phyloP scores from a whole-genome alignment of 1,140 invertebrate genomes.

The Drosophila littoralis region DNA sequence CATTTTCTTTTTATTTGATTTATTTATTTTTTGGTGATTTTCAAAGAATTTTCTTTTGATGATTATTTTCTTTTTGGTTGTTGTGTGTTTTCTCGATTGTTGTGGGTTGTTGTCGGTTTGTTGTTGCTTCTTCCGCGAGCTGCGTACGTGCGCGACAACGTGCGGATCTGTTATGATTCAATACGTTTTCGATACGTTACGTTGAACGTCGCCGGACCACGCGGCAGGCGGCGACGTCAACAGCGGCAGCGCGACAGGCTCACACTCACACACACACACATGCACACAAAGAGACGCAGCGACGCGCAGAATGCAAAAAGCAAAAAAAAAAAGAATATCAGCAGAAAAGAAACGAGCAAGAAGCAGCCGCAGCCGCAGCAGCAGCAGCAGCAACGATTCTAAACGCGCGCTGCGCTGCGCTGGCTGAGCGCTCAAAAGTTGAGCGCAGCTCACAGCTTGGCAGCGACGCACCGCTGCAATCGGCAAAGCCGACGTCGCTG shows the following conservation, averaged over 20 bases:
- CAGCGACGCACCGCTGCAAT: conserved; percentile 42
- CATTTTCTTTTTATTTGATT: conserved; percentile 2
- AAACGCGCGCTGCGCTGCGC: conserved; percentile 19
- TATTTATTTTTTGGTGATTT: conserved; percentile 28
- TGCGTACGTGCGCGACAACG: conserved; percentile 82
- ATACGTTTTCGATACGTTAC: conserved; percentile 80
- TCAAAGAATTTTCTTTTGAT: conserved; percentile 8
- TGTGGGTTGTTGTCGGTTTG: conserved; percentile 42
- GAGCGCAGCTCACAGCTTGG: conserved; percentile 40
- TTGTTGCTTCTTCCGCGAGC: conserved; percentile 73
- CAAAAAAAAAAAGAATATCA: conserved; percentile 21
- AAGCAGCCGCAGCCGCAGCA: conserved; percentile 9
- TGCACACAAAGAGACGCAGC: conserved; percentile 43
- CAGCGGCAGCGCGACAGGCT: conserved; percentile 64
- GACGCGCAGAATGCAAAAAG: conserved; percentile 66
- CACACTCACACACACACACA: conserved; percentile 48
- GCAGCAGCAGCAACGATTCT: conserved; percentile 30
- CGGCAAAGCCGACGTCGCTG: conserved; percentile 23
- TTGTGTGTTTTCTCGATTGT: conserved; percentile 21
- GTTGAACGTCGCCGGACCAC: conserved; percentile 69
- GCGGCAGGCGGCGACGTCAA: conserved; percentile 59
- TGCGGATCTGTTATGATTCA: conserved; percentile 83
- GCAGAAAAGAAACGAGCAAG: conserved; percentile 34
- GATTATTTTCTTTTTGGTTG: conserved; percentile 16
- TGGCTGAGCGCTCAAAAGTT: conserved; percentile 30